Evolutionary conservation across 2,113 vertebrate genomes (phyloP).

Genomic region (Labeo rohita): DNA sequence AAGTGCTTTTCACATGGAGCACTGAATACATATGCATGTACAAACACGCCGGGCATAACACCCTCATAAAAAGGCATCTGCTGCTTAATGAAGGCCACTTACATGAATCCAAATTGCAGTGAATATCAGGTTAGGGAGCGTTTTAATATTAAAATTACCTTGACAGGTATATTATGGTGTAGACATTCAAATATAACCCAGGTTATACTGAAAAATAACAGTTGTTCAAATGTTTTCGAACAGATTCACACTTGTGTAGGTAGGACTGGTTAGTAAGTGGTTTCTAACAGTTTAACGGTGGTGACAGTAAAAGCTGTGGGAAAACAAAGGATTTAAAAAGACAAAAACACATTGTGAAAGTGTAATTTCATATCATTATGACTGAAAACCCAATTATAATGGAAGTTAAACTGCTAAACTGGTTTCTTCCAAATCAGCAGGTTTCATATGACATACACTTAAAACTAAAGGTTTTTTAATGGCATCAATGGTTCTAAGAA

Average conservation of each 20-base stretch:
- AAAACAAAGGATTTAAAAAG: conserved; percentile 1
- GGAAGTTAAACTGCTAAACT: not conserved
- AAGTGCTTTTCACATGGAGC: conserved; percentile 22
- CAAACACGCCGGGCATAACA: conserved; percentile 41
- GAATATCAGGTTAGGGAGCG: not conserved
- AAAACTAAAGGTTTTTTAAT: too few species aligned
- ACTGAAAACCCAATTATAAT: not conserved
- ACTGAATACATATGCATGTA: conserved; percentile 40
- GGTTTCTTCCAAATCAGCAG: not conserved
- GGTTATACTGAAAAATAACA: not conserved
- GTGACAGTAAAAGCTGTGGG: not conserved
- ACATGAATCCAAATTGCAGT: not conserved
- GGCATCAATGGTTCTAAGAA: too few species aligned
- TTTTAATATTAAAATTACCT: not conserved
- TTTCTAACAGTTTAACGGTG: not conserved
- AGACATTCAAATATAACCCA: not conserved
- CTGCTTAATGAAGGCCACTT: conserved; percentile 33
- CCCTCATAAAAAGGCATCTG: conserved; percentile 18
- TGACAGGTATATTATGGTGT: not conserved
- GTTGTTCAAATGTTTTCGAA: not conserved
- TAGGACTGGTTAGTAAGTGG: not conserved
- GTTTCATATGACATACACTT: not conserved
- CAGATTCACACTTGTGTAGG: not conserved
- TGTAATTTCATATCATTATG: not conserved
- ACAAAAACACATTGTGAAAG: not conserved